Evolutionary conservation across 2,888 invertebrate genomes (phyloP).

Genomic region (Helicoverpa assulta): DNA sequence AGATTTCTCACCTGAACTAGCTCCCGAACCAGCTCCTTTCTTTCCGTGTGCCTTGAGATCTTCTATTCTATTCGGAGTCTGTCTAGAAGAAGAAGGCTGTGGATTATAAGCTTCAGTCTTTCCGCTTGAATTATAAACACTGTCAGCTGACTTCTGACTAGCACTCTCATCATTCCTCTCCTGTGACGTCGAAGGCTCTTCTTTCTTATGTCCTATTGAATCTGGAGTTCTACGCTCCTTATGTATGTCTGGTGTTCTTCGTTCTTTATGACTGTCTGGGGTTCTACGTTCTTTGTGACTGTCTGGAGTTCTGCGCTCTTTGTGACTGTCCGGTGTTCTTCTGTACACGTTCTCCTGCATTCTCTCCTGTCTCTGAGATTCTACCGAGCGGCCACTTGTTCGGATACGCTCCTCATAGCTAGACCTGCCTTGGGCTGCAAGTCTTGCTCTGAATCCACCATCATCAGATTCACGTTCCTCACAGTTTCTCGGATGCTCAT

Average conservation of each 20-base stretch:
- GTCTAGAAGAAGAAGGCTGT: conserved; percentile 87
- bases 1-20: conserved; percentile 88
- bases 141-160: conserved; percentile 88
- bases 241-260: conserved; percentile 76
- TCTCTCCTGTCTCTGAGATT: conserved; percentile 74
- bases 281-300: conserved; percentile 78
- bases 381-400: conserved; percentile 84
- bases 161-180: conserved; percentile 84
- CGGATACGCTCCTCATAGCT: conserved; percentile 86
- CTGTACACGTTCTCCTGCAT: conserved; percentile 79
- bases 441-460: conserved; percentile 90
- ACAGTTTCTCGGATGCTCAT: conserved; percentile 74
- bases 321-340: conserved; percentile 81
- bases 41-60: conserved; percentile 86
- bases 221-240: conserved; percentile 81
- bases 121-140: conserved; percentile 90
- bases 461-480: conserved; percentile 91
- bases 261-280: conserved; percentile 75
- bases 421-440: conserved; percentile 81
- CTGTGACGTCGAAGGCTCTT: conserved; percentile 75
- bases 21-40: conserved; percentile 90
- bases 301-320: conserved; percentile 78
- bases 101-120: conserved; percentile 81
- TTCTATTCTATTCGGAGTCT: conserved; percentile 86
- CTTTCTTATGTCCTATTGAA: conserved; percentile 78